Percentiles rank a stretch among this genome's conserved stretches.
Conservation (phyloP, 1,140 invertebrate species). For the Heliconius hermathena region DNA sequence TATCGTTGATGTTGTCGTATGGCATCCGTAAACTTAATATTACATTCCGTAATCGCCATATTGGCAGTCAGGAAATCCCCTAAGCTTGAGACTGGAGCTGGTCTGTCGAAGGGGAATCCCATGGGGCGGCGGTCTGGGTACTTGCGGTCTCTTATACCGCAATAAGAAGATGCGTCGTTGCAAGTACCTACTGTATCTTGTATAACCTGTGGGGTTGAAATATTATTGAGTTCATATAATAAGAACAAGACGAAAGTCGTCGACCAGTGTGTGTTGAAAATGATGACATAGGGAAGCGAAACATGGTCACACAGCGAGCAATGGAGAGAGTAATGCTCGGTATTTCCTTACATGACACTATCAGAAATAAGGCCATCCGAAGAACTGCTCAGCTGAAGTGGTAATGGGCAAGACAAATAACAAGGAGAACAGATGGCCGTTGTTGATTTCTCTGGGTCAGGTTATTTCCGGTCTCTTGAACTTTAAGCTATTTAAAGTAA, state of each 20-base stretch:
- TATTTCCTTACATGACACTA: too few relatives aligned
- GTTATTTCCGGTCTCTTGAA: too few relatives aligned
- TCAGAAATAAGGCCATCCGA: too few relatives aligned
- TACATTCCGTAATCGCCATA: conserved; percentile 84
- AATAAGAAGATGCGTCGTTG: conserved; percentile 87
- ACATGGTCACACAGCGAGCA: too few relatives aligned
- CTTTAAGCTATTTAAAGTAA: too few relatives aligned
- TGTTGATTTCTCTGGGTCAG: too few relatives aligned
- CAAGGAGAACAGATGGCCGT: too few relatives aligned
- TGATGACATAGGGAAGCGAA: too few relatives aligned
- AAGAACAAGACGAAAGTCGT: neutral
- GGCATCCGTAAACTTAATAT: conserved; percentile 85
- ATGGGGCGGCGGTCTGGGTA: conserved; percentile 88
- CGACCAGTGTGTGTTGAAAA: too few relatives aligned
- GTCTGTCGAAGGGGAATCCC: conserved; percentile 91
- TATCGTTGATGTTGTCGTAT: conserved; percentile 46
- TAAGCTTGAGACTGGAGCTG: conserved; percentile 78
- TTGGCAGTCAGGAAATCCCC: conserved; percentile 86
- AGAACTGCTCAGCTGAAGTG: too few relatives aligned
- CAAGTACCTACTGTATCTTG: conserved; percentile 83
- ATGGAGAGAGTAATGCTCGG: too few relatives aligned
- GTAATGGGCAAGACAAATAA: too few relatives aligned
- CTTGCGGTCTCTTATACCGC: conserved; percentile 87
- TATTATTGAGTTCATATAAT: neutral
- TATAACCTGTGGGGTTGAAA: conserved; percentile 70